These are phyloP conservation scores for Oreortyx pictus DNA, from an alignment of 2,797 vertebrate genomes.

Conservation along the genomic window DNA sequence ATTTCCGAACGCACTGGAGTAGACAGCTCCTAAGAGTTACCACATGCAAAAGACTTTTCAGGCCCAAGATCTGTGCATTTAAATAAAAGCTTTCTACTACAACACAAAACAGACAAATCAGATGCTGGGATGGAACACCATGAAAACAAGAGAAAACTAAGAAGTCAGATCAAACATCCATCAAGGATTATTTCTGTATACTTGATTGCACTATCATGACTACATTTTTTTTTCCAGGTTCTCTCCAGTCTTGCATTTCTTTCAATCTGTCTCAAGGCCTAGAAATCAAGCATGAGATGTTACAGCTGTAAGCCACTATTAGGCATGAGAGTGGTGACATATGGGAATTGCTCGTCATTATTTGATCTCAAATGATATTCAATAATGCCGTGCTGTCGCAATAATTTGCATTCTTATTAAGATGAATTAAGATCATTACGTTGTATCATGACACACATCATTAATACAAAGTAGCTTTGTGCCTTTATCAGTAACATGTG, in stretches of 20 bases:
- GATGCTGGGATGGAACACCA: not conserved
- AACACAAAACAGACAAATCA: not conserved
- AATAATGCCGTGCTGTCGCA: not conserved
- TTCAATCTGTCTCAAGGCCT: not conserved
- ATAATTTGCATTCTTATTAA: constrained; percentile 49
- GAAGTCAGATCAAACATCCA: not conserved
- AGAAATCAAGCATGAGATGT: not conserved
- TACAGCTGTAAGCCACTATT: not conserved
- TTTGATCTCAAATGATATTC: constrained; percentile 24
- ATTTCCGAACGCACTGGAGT: not conserved
- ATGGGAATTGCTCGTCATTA: not conserved
- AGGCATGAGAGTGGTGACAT: not conserved
- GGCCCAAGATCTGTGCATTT: fast-evolving
- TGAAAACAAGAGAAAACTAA: not conserved
- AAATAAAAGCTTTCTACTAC: not conserved
- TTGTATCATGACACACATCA: not conserved
- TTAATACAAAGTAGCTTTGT: constrained; percentile 9
- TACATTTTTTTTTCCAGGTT: not conserved
- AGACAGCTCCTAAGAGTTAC: not conserved
- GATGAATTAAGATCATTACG: constrained; percentile 21
- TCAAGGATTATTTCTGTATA: not conserved
- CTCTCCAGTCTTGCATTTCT: not conserved
- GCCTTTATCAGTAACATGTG: not conserved
- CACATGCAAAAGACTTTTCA: not conserved
- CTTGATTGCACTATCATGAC: not conserved